Percentiles rank a stretch among this genome's conserved stretches.
Evolutionary conservation across 2,888 invertebrate species (phyloP).

Genomic region (Tenthredo livida): DNA sequence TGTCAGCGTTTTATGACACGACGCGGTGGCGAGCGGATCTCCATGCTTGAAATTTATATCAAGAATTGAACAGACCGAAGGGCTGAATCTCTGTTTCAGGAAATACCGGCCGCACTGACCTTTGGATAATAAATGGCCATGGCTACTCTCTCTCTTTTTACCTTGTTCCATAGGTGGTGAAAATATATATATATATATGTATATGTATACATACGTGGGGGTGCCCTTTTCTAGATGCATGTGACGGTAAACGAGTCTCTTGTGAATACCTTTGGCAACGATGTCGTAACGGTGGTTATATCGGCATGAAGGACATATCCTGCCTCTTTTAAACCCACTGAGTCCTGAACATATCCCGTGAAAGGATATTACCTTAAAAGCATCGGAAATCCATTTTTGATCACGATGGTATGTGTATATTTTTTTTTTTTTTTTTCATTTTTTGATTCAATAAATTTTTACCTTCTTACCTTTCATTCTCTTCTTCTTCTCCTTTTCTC

Average conservation of each 20-base stretch:
- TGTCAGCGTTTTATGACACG: neutral
- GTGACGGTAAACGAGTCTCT: slow-evolving; percentile 26
- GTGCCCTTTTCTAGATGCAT: neutral
- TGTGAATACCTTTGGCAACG: slow-evolving; percentile 28
- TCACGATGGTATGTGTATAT: neutral
- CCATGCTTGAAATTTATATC: neutral
- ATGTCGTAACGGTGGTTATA: slow-evolving; percentile 32
- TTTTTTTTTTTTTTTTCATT: neutral
- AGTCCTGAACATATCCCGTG: neutral
- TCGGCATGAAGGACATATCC: neutral
- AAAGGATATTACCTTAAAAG: neutral
- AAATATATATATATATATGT: neutral
- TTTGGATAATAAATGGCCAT: neutral
- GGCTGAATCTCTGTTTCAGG: neutral
- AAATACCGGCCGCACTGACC: neutral
- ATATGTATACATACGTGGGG: neutral
- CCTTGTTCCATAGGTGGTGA: neutral
- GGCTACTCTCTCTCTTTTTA: neutral
- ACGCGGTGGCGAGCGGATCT: neutral
- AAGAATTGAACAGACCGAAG: neutral
- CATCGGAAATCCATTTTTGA: slow-evolving; percentile 18
- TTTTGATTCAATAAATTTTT: neutral
- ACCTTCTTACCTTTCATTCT: neutral
- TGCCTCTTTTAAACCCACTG: slow-evolving; percentile 1
- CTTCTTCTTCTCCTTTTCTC: neutral